Evolutionary conservation across 2,113 vertebrate genomes (phyloP), one percentile per base, ranked within the genome.

Genomic region (Sus scrofa): DNA sequence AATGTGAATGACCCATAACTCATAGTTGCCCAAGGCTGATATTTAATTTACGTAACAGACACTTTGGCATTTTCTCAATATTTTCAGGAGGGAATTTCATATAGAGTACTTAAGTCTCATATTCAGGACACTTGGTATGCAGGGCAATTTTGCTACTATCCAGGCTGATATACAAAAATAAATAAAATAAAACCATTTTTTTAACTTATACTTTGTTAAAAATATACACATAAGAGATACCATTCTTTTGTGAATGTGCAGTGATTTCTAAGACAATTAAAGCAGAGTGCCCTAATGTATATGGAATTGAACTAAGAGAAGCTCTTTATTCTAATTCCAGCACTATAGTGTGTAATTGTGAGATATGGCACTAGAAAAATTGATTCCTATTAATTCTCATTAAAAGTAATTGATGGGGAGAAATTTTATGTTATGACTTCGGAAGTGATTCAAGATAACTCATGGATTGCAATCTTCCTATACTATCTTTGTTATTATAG

Each of bases 31-130:
- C 97, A 91, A 86, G 95, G 95, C 96, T 96, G 96, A 78, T 92
- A 96, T 95, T 97, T 97, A 97, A 98, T 98, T 97, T 97, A 95
- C 94, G 96, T 97, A 97, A 90, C 91, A 96, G 92, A 97, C 56
- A 68, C 39, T 87, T 91, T 89, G 95, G 93, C 92, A 82, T 96
- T 95, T 97, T 95, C 81, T 94, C 91, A 96, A 90, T 88, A 94
- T 94, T 96, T 97, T 86, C 94, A 94, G 60, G 62, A 90, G 30
- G 88, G 71, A 82, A 91, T 92, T 91, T 94, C 79, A 70, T 60
- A 82, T 44, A 92, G 97, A 94, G 70, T 75, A 54, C 9, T 73
- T 82, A 71, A 89, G 73, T 85, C 86, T 93, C 62, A 87, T 89
- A 77, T 86, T 77, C 88, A 96, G 81, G 63, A 70, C 32, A 88